phyloP scores from a whole-genome alignment of 1,140 invertebrate genomes.

The Ephestia elutella region DNA sequence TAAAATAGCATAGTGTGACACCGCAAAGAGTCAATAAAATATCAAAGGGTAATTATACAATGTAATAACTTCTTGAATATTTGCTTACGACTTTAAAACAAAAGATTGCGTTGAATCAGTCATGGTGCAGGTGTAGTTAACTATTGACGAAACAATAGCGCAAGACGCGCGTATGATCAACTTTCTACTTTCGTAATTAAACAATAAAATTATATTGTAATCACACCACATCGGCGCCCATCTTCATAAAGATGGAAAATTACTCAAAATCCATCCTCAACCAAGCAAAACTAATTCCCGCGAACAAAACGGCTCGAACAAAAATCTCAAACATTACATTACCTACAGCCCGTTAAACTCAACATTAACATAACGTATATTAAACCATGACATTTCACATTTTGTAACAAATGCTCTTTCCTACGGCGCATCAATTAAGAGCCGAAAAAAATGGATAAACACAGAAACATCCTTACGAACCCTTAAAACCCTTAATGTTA shows the following conservation, averaged over 20 bases:
- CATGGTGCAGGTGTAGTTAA: slow-evolving; percentile 23
- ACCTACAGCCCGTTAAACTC: slow-evolving; percentile 60
- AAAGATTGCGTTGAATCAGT: slow-evolving; percentile 20
- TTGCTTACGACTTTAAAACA: slow-evolving; percentile 21
- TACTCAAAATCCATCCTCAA: slow-evolving; percentile 60
- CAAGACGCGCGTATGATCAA: slow-evolving; percentile 14
- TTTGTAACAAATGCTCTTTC: slow-evolving; percentile 70
- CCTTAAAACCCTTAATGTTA: slow-evolving; percentile 73
- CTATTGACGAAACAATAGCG: slow-evolving; percentile 26
- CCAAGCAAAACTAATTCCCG: slow-evolving; percentile 65
- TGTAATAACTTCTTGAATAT: slow-evolving; percentile 29
- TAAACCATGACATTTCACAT: slow-evolving; percentile 74
- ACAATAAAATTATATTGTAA: slow-evolving; percentile 58
- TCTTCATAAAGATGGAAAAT: slow-evolving; percentile 47
- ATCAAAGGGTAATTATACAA: slow-evolving; percentile 11
- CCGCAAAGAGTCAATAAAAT: not conserved
- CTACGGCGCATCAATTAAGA: slow-evolving; percentile 68
- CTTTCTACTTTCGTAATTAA: slow-evolving; percentile 58
- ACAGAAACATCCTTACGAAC: slow-evolving; percentile 71
- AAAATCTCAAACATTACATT: slow-evolving; percentile 60
- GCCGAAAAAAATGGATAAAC: slow-evolving; percentile 73
- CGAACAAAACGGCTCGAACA: slow-evolving; percentile 63
- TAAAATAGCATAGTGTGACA: no score
- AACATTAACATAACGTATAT: slow-evolving; percentile 70
- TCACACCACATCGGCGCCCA: slow-evolving; percentile 25